Percentiles rank a stretch among this genome's conserved stretches.
Evolutionary conservation across 2,797 vertebrate genomes (phyloP).

Genomic region (Melanogrammus aeglefinus): DNA sequence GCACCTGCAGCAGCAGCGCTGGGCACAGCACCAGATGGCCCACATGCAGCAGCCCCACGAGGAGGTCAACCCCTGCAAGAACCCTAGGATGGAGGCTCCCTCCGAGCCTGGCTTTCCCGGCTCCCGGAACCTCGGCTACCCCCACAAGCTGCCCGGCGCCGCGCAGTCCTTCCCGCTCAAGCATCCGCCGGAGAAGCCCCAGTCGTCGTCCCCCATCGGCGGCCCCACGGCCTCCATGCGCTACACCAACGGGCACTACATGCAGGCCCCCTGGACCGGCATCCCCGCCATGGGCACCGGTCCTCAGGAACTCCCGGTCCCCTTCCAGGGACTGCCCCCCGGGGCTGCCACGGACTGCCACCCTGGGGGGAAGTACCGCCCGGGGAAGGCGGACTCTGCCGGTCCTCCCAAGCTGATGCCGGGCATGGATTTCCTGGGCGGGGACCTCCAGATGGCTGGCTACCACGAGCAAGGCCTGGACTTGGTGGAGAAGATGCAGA

Average conservation of each 20-base stretch:
- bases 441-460: slow-evolving; percentile 85
- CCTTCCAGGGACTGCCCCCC: slow-evolving; percentile 82
- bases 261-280: slow-evolving; percentile 88
- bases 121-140: slow-evolving; percentile 78
- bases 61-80: slow-evolving; percentile 82
- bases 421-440: slow-evolving; percentile 87
- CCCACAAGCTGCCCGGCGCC: slow-evolving; percentile 83
- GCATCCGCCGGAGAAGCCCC: slow-evolving; percentile 82
- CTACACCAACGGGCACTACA: slow-evolving; percentile 90
- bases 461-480: slow-evolving; percentile 88
- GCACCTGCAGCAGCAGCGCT: slow-evolving; percentile 76
- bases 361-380: slow-evolving; percentile 84
- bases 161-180: slow-evolving; percentile 86
- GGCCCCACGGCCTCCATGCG: slow-evolving; percentile 77
- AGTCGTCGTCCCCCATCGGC: slow-evolving; percentile 80
- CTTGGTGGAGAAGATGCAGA: slow-evolving; percentile 85
- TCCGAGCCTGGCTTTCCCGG: slow-evolving; percentile 77
- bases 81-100: slow-evolving; percentile 78
- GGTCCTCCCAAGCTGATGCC: slow-evolving; percentile 83
- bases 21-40: slow-evolving; percentile 91
- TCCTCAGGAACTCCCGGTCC: slow-evolving; percentile 86
- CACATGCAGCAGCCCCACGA: slow-evolving; percentile 90
- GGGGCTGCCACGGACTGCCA: slow-evolving; percentile 82
- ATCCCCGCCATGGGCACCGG: slow-evolving; percentile 85
- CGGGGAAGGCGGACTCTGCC: slow-evolving; percentile 69